Percentiles rank a stretch among this genome's conserved stretches.
phyloP scores from a whole-genome alignment of 2,113 vertebrate species.

The Xenus cinereus region DNA sequence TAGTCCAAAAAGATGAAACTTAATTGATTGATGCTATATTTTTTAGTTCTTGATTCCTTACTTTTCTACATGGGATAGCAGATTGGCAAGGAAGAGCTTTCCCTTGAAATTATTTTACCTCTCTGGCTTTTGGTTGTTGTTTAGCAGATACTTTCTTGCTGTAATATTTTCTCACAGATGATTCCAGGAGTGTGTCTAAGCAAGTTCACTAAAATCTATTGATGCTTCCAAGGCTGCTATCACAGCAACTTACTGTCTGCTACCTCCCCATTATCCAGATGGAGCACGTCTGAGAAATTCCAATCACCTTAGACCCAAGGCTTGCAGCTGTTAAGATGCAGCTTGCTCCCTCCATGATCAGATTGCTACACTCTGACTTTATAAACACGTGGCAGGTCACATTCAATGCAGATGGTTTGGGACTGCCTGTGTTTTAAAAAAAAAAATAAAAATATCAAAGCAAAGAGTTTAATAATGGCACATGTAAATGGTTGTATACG shows the following conservation, averaged over 20 bases:
- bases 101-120: neutral
- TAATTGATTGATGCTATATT: accelerated
- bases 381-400: neutral
- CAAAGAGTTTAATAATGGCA: neutral
- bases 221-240: neutral
- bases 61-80: neutral
- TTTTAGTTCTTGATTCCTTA: neutral
- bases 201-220: neutral
- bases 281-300: conserved; percentile 15
- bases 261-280: neutral
- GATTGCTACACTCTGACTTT: neutral
- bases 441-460: neutral
- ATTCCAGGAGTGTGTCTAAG: neutral
- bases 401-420: conserved; percentile 27
- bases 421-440: neutral
- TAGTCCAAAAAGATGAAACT: neutral
- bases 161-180: neutral
- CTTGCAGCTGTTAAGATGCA: conserved; percentile 21
- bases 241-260: neutral
- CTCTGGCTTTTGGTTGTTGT: neutral
- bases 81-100: neutral
- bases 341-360: neutral
- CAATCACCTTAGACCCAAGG: neutral
- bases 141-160: neutral
- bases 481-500: neutral